Evolutionary conservation across 2,888 invertebrate genomes (phyloP).

Genomic region (Capitulum mitella): DNA sequence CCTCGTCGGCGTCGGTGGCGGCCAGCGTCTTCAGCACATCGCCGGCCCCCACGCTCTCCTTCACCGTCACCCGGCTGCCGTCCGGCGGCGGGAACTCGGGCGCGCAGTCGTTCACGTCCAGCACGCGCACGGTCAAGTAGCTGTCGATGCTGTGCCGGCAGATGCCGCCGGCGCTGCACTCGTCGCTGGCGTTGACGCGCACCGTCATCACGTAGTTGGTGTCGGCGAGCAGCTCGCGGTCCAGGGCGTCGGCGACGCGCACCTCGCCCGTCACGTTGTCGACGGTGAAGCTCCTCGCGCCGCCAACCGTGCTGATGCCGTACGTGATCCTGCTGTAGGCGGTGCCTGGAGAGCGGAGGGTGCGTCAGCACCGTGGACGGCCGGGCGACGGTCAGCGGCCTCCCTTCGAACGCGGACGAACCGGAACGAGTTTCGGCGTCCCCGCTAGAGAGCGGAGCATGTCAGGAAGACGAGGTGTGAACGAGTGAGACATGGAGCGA

Average conservation of each 20-base stretch:
- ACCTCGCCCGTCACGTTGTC: background rate
- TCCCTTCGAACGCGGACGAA: too few relatives aligned
- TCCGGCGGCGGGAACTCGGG: background rate
- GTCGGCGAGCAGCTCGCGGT: background rate
- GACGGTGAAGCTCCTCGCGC: background rate
- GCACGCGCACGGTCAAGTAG: background rate
- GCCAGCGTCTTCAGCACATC: background rate
- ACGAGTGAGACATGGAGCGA: too few relatives aligned
- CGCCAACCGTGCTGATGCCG: background rate
- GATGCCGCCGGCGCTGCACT: background rate
- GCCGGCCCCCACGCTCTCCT: background rate
- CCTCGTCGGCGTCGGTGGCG: background rate
- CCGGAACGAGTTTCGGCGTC: too few relatives aligned
- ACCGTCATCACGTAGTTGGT: background rate
- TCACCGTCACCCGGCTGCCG: background rate
- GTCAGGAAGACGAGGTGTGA: too few relatives aligned
- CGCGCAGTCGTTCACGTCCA: background rate
- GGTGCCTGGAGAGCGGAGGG: too few relatives aligned
- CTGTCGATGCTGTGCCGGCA: background rate
- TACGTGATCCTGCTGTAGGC: background rate
- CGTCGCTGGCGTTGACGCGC: background rate
- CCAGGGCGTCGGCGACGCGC: background rate
- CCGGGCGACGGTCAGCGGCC: too few relatives aligned
- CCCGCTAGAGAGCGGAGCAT: too few relatives aligned
- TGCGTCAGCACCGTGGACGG: too few relatives aligned